Base-by-base conservation (phyloP, 2,113 vertebrate genomes). In the Tachysurus fulvidraco region DNA sequence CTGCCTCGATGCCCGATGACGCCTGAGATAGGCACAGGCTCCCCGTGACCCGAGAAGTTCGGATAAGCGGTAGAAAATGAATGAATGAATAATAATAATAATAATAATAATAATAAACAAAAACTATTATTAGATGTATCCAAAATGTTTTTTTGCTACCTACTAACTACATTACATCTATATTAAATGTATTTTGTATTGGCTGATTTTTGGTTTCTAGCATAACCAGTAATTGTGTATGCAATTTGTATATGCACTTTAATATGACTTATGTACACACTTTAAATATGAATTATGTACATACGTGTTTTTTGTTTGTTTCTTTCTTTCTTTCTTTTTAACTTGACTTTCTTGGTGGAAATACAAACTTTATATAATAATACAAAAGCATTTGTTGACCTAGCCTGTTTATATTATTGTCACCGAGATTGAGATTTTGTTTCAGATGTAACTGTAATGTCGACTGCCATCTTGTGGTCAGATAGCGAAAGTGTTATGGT, bases 381-480 rank as follows among this genome's bases (percentile, higher is more conserved):
- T 44, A 3, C 19, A 44, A 44, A 74, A 74, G 36, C 71, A 46
- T 11, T 3, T 74, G 71, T 74, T 74, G 46, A 5, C 13, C 28
- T 30, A 16, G 2, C 13, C 65, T 67, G n/a, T 30, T 67, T 13
- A 67, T 67, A 67, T 67, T 67, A 28, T 17, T 30, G 65, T 13
- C 28, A 67, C 1, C 16, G 65, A 36, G n/a, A 12, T 64, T 25
- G n/a, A 50, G 46, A n/a, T 25, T 62, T 0, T 7, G 44, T 9
- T 30, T 55, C 25, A 46, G 5, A 12, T 44, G 55, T 62, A 64
- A 25, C 36, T 14, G 36, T 25, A 74, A 62, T 73, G 55, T 71
- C 28, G 52, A 65, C 46, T 25, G 89, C 82, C 91, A 88, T 88
- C 91, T 91, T 67, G 85, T 88, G 91, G 88, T 74, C 21, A 36